phyloP scores from a whole-genome alignment of 2,888 invertebrate genomes.

The Amblyteles armatorius region DNA sequence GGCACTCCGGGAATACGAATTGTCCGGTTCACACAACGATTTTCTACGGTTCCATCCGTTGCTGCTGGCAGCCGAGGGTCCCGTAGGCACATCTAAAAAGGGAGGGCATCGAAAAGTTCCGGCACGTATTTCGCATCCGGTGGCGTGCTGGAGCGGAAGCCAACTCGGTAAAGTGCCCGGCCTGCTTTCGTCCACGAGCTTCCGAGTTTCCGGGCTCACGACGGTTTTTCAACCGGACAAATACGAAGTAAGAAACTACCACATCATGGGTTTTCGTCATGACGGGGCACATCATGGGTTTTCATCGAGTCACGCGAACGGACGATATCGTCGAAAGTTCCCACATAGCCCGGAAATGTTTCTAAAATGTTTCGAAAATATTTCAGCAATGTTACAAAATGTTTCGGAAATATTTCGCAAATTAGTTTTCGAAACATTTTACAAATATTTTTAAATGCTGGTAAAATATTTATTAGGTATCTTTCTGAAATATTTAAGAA shows the following conservation, averaged over 20 bases:
- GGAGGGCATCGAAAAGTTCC: constrained; percentile 50
- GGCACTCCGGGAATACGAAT: constrained; percentile 43
- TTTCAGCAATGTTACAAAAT: no score
- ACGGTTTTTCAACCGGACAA: neutral
- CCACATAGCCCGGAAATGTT: no score
- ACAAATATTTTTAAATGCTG: no score
- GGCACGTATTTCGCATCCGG: constrained; percentile 58
- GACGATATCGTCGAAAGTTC: neutral
- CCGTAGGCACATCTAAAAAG: constrained; percentile 15
- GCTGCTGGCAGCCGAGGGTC: neutral
- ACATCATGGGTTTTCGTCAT: neutral
- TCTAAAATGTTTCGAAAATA: no score
- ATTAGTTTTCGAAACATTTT: no score
- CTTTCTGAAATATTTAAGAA: no score
- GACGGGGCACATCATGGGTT: neutral
- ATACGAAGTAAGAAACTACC: constrained; percentile 6
- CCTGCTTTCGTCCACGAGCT: neutral
- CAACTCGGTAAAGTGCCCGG: neutral
- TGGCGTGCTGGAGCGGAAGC: neutral
- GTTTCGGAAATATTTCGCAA: no score
- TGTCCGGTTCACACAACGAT: constrained; percentile 27
- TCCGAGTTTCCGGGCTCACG: neutral
- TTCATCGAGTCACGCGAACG: neutral
- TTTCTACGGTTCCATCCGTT: constrained; percentile 12
- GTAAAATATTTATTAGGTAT: no score